phyloP scores from a whole-genome alignment of 2,888 invertebrate species.

The Spatulosminthurus flaviceps region DNA sequence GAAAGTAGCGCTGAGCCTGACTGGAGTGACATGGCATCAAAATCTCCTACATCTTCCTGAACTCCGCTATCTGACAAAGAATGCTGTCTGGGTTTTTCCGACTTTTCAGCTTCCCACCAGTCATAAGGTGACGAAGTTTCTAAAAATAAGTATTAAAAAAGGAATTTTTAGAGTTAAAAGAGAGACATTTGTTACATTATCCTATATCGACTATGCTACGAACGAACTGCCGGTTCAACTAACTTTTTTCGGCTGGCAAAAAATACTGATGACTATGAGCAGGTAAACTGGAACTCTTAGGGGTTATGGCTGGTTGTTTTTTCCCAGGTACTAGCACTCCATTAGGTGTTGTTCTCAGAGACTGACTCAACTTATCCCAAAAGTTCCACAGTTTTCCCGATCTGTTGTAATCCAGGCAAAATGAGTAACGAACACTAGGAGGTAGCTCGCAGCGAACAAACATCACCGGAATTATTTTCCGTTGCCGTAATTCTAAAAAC shows the following conservation, averaged over 20 bases:
- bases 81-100: conserved; percentile 41
- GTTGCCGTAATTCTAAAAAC: conserved; percentile 68
- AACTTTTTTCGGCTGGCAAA: neutral
- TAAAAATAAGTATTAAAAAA: too few species aligned
- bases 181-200: too few species aligned
- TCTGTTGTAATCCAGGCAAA: conserved; percentile 72
- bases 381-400: conserved; percentile 73
- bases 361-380: conserved; percentile 75
- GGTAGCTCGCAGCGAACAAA: conserved; percentile 75
- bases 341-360: conserved; percentile 65
- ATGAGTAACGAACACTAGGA: conserved; percentile 74
- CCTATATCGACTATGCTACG: too few species aligned
- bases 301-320: neutral
- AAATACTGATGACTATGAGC: neutral
- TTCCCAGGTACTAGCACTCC: conserved; percentile 13
- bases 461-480: conserved; percentile 78
- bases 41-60: conserved; percentile 43
- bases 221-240: too few species aligned
- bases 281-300: conserved; percentile 27
- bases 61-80: conserved; percentile 36
- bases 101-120: conserved; percentile 56
- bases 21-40: conserved; percentile 55
- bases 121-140: conserved; percentile 33
- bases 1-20: conserved; percentile 54
- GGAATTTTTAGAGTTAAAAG: too few species aligned